phyloP scores from a whole-genome alignment of 2,888 invertebrate species.

The Rhagium mordax region DNA sequence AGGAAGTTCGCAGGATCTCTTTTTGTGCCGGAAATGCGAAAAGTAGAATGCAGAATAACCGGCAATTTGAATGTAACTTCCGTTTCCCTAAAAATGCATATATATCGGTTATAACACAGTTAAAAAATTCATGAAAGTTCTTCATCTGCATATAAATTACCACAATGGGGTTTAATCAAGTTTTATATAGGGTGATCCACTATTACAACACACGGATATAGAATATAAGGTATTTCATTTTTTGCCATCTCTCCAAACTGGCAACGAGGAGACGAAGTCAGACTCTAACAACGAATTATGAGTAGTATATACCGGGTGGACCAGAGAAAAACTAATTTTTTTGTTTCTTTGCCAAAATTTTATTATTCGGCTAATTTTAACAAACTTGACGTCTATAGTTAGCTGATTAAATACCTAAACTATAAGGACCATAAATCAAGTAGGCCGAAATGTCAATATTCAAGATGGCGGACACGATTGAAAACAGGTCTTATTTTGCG shows the following conservation, averaged over 20 bases:
- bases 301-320: too few relatives aligned
- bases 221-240: not conserved
- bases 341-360: too few relatives aligned
- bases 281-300: not conserved
- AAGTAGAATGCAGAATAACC: not conserved
- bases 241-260: not conserved
- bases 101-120: not conserved
- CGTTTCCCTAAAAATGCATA: conserved; percentile 6
- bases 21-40: not conserved
- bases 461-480: too few relatives aligned
- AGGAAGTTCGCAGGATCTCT: not conserved
- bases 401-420: too few relatives aligned
- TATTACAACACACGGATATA: not conserved
- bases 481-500: too few relatives aligned
- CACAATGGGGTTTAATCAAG: not conserved
- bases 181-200: conserved; percentile 1
- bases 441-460: too few relatives aligned
- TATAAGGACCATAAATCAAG: too few relatives aligned
- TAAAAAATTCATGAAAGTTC: not conserved
- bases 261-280: not conserved
- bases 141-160: conserved; percentile 6
- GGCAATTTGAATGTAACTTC: not conserved
- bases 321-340: too few relatives aligned
- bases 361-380: too few relatives aligned
- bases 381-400: too few relatives aligned